Evolutionary conservation across 2,888 invertebrate species (phyloP).

Genomic region (Aleiodes alternator): DNA sequence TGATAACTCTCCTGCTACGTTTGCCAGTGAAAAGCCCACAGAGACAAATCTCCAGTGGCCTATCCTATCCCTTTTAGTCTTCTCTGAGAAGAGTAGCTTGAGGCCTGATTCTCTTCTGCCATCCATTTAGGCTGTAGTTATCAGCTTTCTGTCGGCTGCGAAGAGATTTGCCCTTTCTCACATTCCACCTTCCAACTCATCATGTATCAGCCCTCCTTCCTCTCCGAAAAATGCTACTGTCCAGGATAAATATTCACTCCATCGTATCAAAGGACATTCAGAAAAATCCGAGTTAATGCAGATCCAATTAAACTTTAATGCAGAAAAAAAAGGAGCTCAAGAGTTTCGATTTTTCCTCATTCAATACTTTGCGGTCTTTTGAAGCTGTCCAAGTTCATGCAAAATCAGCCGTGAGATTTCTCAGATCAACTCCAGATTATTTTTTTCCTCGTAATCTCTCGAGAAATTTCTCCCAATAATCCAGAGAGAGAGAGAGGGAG

Average conservation of each 20-base stretch:
- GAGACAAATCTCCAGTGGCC: constrained; percentile 3
- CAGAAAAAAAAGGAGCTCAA: not conserved
- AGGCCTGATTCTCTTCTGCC: not conserved
- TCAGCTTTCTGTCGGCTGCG: constrained; percentile 10
- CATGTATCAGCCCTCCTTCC: not conserved
- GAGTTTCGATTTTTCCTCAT: constrained; percentile 6
- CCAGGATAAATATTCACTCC: too few species aligned
- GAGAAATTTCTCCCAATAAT: constrained; percentile 9
- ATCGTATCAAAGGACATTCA: too few species aligned
- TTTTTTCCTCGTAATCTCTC: constrained; percentile 13
- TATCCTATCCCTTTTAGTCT: constrained; percentile 23
- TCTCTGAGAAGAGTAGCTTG: not conserved
- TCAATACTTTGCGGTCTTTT: constrained; percentile 6
- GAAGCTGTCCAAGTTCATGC: constrained; percentile 1
- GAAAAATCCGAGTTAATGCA: not conserved
- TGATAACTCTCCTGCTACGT: constrained; percentile 68
- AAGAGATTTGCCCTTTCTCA: constrained; percentile 9
- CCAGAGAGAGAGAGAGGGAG: not conserved
- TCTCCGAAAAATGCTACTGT: not conserved
- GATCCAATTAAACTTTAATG: constrained; percentile 35
- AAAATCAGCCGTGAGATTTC: constrained; percentile 22
- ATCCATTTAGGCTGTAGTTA: constrained; percentile 1
- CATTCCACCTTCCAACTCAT: constrained; percentile 15
- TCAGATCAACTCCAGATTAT: not conserved
- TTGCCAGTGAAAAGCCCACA: constrained; percentile 29